Evolutionary conservation across 2,113 vertebrate species (phyloP), one percentile per base, ranked within the genome.

Genomic region (Sprattus sprattus): DNA sequence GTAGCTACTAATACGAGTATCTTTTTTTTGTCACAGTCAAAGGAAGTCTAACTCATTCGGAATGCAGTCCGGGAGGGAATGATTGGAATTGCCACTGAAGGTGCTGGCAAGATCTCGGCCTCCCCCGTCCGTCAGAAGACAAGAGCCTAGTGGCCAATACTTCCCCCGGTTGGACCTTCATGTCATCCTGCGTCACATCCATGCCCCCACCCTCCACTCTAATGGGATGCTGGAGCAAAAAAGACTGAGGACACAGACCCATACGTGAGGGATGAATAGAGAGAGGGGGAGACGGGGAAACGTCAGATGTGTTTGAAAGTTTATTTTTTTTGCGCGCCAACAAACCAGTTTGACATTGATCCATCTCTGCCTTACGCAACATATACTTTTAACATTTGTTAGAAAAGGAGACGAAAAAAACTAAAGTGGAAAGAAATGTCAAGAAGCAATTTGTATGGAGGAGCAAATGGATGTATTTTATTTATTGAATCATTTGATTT

Each of bases 21-120:
- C 60, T 57, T 22, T 83, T 46, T 88, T 15, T 1, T 85, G 39
- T 87, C 0, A 20, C 88, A 94, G 94, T 92, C 93, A 92, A 90
- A 94, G 94, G 85, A 95, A 95, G 91, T 94, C 94, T 0, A 94
- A 93, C 90, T 94, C 95, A 60, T 94, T 95, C 82, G 93, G 91
- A 25, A 88, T 94, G 87, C 94, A 95, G 80, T 93, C 94, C 0
- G 95, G 92, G 83, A 90, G 91, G 86, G 94, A 94, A 83, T 95
- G 90, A 91, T 28, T 5, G 11, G 86, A 82, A 87, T 82, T 32
- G 64, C 64, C 9, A 8, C 64, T 71, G 25, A 71, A 28, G 71
- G 32, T 78, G 71, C 71, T 32, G 71, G 28, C 4, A 78, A 39
- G 13, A 78, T 78, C 5, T 78, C 71, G 13, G 71, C 71, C 71